These are phyloP conservation scores for Podargus strigoides DNA, from an alignment of 2,797 vertebrate genomes.

Conservation along the genomic window DNA sequence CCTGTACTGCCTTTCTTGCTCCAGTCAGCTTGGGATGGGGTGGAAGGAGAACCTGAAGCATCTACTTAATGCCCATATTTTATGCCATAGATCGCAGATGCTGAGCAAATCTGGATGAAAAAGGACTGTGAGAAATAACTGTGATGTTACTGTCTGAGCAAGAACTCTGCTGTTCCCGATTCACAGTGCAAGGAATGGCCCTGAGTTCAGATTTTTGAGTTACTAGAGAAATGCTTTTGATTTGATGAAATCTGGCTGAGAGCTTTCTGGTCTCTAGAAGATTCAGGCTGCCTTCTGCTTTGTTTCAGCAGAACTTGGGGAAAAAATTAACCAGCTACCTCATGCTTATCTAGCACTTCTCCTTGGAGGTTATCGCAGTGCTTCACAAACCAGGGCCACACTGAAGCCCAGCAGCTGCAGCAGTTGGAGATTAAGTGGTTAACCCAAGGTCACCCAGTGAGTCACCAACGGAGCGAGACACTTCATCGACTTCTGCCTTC, in stretches of 20 bases:
- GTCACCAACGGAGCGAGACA: not conserved
- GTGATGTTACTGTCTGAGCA: not conserved
- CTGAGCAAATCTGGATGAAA: not conserved
- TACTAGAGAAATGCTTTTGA: not conserved
- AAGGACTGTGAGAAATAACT: not conserved
- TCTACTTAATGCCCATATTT: not conserved
- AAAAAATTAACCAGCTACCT: not conserved
- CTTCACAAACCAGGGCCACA: not conserved
- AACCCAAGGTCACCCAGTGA: conserved; percentile 18
- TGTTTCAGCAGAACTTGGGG: not conserved
- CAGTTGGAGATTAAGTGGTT: not conserved
- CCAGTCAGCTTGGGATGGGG: no score
- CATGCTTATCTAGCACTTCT: conserved; percentile 1
- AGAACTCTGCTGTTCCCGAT: not conserved
- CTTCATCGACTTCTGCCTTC: not conserved
- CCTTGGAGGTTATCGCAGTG: not conserved
- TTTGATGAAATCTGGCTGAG: not conserved
- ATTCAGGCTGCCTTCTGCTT: not conserved
- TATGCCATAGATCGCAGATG: not conserved
- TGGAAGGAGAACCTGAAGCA: not conserved
- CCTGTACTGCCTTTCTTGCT: not conserved
- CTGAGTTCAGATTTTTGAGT: not conserved
- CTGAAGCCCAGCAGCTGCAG: not conserved
- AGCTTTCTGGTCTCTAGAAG: not conserved
- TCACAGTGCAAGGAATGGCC: not conserved